Evolutionary conservation across 2,113 vertebrate species (phyloP).

Genomic region (Grammatotria lemairii): DNA sequence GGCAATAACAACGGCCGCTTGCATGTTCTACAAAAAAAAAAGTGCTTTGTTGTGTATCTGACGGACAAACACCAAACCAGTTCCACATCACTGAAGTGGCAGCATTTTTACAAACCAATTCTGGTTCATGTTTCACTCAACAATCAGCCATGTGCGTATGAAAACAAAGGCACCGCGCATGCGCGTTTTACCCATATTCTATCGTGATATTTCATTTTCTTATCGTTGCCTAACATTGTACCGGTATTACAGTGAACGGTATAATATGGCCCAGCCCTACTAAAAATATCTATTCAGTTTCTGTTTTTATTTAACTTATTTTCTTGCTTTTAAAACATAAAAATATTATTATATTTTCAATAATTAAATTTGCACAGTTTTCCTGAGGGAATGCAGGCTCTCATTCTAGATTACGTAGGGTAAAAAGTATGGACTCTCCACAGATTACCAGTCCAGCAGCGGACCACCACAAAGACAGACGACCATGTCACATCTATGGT

Average conservation of each 20-base stretch:
- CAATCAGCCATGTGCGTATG: accelerated
- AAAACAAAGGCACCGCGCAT: background rate
- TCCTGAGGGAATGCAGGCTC: background rate
- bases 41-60: too few relatives aligned
- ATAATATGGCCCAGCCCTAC: background rate
- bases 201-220: background rate
- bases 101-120: background rate
- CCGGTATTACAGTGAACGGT: accelerated
- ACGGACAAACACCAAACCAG: too few relatives aligned
- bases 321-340: background rate
- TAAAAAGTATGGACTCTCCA: background rate
- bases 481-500: background rate
- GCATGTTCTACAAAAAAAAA: too few relatives aligned
- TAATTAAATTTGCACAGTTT: background rate
- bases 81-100: background rate
- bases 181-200: accelerated
- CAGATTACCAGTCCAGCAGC: background rate
- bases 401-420: background rate
- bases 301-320: background rate
- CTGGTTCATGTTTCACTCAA: background rate
- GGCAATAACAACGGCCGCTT: accelerated
- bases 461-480: accelerated
- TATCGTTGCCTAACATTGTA: background rate
- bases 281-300: background rate
- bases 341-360: background rate